phyloP scores from a whole-genome alignment of 2,888 invertebrate genomes.

The Melangyna quadrimaculata region DNA sequence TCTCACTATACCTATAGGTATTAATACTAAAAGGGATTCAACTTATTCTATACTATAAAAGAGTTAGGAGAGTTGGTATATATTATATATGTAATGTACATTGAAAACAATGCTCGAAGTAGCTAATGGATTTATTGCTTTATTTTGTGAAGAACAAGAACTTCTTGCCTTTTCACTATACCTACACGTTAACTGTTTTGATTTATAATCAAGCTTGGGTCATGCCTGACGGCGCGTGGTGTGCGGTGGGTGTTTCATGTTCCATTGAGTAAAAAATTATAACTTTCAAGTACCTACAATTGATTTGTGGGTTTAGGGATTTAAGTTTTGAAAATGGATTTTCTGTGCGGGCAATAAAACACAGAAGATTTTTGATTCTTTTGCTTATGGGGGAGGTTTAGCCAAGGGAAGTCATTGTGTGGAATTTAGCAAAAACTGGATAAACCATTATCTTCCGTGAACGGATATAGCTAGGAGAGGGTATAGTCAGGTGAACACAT shows the following conservation, averaged over 20 bases:
- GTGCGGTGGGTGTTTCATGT: neutral
- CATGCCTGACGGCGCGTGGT: neutral
- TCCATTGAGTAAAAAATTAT: neutral
- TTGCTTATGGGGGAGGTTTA: neutral
- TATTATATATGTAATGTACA: neutral
- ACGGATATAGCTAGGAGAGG: too few relatives aligned
- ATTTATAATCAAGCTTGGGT: neutral
- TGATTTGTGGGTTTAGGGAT: conserved; percentile 1
- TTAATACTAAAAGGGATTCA: conserved; percentile 31
- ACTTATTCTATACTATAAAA: neutral
- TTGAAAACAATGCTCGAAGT: conserved; percentile 11
- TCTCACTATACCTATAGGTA: conserved; percentile 8
- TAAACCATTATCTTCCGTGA: neutral
- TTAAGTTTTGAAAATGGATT: conserved; percentile 2
- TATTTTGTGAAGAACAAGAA: conserved; percentile 16
- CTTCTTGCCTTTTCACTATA: neutral
- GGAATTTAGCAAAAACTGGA: neutral
- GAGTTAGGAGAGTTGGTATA: neutral
- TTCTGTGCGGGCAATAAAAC: conserved; percentile 10
- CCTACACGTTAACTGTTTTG: conserved; percentile 3
- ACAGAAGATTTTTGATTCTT: neutral
- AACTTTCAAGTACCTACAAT: conserved; percentile 4
- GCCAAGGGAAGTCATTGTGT: neutral
- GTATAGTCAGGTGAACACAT: neutral
- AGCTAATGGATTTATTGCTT: conserved; percentile 53